Evolutionary conservation across 2,113 vertebrate species (phyloP).

Genomic region (Callocephalon fimbriatum): DNA sequence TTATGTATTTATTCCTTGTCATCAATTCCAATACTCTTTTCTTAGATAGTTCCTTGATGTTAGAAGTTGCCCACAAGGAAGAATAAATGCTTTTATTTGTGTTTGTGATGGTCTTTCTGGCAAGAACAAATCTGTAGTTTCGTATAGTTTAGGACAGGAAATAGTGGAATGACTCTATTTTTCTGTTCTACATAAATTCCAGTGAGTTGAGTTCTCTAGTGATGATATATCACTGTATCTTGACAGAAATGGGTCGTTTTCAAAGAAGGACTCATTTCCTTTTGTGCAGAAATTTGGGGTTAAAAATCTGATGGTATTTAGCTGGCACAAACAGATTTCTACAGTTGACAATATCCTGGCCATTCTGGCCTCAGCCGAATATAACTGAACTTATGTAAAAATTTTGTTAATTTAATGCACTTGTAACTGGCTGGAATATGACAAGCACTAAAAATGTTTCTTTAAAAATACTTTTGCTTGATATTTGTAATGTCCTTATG

Average conservation of each 20-base stretch:
- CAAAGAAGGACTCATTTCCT: background rate
- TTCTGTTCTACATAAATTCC: background rate
- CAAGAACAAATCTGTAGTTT: background rate
- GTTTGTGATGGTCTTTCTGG: background rate
- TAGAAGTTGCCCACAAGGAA: background rate
- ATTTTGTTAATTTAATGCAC: background rate
- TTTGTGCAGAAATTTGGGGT: background rate
- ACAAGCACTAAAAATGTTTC: background rate
- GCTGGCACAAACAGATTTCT: background rate
- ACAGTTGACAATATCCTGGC: background rate
- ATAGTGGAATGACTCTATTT: background rate
- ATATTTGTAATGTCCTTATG: background rate
- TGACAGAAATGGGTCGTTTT: background rate
- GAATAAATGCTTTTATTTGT: background rate
- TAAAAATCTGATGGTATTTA: background rate
- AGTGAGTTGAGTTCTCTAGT: background rate
- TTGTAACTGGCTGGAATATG: background rate
- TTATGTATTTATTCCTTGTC: background rate
- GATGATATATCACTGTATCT: background rate
- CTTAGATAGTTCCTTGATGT: background rate
- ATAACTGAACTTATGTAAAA: background rate
- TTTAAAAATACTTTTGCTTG: background rate
- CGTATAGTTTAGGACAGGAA: background rate
- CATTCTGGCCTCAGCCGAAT: background rate
- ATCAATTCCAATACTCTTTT: background rate